phyloP scores from a whole-genome alignment of 2,888 invertebrate genomes.

The Leptopilina myrica region DNA sequence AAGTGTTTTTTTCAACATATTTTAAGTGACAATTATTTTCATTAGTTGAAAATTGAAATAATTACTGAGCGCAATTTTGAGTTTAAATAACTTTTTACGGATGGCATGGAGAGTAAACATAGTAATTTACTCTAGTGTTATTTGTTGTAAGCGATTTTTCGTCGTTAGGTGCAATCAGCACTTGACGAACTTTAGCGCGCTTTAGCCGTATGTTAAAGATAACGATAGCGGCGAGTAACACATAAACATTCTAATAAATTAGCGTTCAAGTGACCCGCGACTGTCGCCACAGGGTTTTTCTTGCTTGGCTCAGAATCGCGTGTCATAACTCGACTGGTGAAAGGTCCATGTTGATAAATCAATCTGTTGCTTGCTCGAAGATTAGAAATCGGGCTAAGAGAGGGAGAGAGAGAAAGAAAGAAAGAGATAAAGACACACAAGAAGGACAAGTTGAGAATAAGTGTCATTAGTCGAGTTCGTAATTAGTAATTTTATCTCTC shows the following conservation, averaged over 20 bases:
- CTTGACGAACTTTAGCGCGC: conserved; percentile 35
- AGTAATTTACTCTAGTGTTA: conserved; percentile 16
- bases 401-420: not conserved
- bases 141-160: conserved; percentile 21
- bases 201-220: conserved; percentile 58
- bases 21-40: not conserved
- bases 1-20: not conserved
- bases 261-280: conserved; percentile 74
- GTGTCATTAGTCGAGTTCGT: conserved; percentile 33
- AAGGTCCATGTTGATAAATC: conserved; percentile 69
- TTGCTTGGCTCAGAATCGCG: conserved; percentile 64
- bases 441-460: conserved; percentile 38
- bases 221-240: conserved; percentile 68
- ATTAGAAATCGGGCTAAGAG: conserved; percentile 50
- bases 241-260: conserved; percentile 77
- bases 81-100: not conserved
- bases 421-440: conserved; percentile 16
- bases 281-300: conserved; percentile 67
- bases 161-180: conserved; percentile 26
- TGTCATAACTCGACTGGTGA: conserved; percentile 67
- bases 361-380: conserved; percentile 48
- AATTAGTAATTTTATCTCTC: conserved; percentile 24
- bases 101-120: not conserved
- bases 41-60: not conserved
- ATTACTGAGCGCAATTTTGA: not conserved